Evolutionary conservation across 2,888 invertebrate genomes (phyloP).

Genomic region (Drosophila rellima): DNA sequence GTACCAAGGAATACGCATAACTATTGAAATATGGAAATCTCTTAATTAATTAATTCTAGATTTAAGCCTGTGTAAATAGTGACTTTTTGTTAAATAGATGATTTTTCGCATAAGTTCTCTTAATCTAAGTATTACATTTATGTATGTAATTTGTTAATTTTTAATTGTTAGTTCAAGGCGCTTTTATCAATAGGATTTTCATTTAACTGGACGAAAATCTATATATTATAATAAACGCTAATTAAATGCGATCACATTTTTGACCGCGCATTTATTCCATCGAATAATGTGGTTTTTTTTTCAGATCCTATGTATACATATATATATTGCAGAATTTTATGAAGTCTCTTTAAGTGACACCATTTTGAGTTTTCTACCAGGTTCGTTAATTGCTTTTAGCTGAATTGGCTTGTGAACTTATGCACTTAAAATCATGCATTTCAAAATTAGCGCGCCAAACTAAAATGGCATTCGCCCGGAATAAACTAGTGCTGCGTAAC

Average conservation of each 20-base stretch:
- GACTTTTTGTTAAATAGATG: slow-evolving; percentile 59
- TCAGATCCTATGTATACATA: no score
- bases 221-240: slow-evolving; percentile 61
- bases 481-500: neutral
- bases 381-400: no score
- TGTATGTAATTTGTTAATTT: slow-evolving; percentile 69
- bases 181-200: slow-evolving; percentile 69
- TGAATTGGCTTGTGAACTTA: no score
- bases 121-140: slow-evolving; percentile 55
- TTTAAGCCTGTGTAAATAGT: slow-evolving; percentile 67
- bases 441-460: neutral
- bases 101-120: slow-evolving; percentile 59
- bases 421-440: neutral
- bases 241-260: slow-evolving; percentile 38
- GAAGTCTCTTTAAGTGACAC: no score
- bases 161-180: slow-evolving; percentile 68
- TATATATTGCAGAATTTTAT: no score
- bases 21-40: slow-evolving; percentile 25
- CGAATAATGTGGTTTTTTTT: neutral
- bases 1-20: slow-evolving; percentile 44
- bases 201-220: slow-evolving; percentile 49
- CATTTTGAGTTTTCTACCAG: no score
- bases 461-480: neutral
- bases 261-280: slow-evolving; percentile 18
- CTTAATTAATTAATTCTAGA: slow-evolving; percentile 43